Conservation (phyloP, 2,113 vertebrate species). For the Indicator indicator region DNA sequence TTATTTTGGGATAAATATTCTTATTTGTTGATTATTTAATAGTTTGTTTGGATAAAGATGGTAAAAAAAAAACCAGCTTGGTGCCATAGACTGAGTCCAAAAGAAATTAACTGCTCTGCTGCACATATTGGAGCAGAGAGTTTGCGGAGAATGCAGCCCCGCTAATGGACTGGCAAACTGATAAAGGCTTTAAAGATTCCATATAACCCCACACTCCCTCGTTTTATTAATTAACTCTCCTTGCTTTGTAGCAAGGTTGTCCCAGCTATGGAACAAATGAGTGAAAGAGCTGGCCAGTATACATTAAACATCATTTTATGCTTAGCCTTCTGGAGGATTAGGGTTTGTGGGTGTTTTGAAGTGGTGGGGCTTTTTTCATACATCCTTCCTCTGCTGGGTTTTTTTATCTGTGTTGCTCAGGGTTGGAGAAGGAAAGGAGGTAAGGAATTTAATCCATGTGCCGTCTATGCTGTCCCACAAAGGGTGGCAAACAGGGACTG, state of each 20-base stretch:
- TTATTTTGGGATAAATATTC: slow-evolving; percentile 73
- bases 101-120: slow-evolving; percentile 84
- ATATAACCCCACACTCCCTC: slow-evolving; percentile 74
- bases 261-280: slow-evolving; percentile 32
- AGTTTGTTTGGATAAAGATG: slow-evolving; percentile 74
- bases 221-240: slow-evolving; percentile 74
- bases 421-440: neutral
- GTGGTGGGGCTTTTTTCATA: neutral
- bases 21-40: slow-evolving; percentile 75
- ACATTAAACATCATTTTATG: slow-evolving; percentile 20
- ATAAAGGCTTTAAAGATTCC: slow-evolving; percentile 76
- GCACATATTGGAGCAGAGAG: slow-evolving; percentile 80
- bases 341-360: neutral
- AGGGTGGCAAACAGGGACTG: neutral
- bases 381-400: neutral
- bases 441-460: neutral
- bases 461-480: neutral
- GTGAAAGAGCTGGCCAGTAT: slow-evolving; percentile 23
- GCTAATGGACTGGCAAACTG: slow-evolving; percentile 78
- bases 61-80: slow-evolving; percentile 65
- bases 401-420: neutral
- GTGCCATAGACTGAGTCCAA: slow-evolving; percentile 81
- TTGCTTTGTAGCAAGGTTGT: slow-evolving; percentile 41
- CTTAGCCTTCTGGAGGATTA: slow-evolving; percentile 3
- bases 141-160: slow-evolving; percentile 70